Percentiles rank a stretch among this genome's conserved stretches.
phyloP scores from a whole-genome alignment of 2,113 vertebrate species.

The Dipodomys spectabilis region DNA sequence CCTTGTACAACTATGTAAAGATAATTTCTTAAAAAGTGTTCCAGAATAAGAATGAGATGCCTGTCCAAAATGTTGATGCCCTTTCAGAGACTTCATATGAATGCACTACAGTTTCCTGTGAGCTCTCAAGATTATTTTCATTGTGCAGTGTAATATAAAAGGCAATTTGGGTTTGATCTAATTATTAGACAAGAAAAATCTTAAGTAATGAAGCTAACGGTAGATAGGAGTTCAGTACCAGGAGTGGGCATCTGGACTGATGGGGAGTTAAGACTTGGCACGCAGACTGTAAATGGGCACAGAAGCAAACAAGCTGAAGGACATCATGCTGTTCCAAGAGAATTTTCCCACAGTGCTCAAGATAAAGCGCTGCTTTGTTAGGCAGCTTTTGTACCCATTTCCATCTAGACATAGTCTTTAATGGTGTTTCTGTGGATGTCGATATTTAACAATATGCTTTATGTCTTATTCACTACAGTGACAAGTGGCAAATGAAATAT shows the following conservation, averaged over 20 bases:
- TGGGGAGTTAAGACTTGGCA: neutral
- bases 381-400: conserved; percentile 53
- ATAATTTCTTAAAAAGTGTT: conserved; percentile 7
- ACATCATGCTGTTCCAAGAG: conserved; percentile 4
- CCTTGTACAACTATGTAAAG: no score
- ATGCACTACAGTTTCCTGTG: conserved; percentile 54
- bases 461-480: conserved; percentile 5
- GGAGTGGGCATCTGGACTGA: neutral
- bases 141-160: neutral
- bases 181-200: neutral
- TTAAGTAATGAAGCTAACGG: neutral
- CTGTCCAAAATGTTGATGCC: conserved; percentile 36
- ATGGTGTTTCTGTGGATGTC: conserved; percentile 45
- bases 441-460: conserved; percentile 23
- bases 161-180: neutral
- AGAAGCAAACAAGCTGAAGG: conserved; percentile 46
- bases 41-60: conserved; percentile 17
- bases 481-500: neutral
- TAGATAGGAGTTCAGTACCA: neutral
- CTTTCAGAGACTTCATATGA: conserved; percentile 61
- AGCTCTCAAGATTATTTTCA: neutral
- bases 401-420: conserved; percentile 50
- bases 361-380: conserved; percentile 67
- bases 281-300: conserved; percentile 26
- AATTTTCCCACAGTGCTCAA: conserved; percentile 71